phyloP scores from a whole-genome alignment of 2,113 vertebrate genomes.

The Muscicapa adusta region DNA sequence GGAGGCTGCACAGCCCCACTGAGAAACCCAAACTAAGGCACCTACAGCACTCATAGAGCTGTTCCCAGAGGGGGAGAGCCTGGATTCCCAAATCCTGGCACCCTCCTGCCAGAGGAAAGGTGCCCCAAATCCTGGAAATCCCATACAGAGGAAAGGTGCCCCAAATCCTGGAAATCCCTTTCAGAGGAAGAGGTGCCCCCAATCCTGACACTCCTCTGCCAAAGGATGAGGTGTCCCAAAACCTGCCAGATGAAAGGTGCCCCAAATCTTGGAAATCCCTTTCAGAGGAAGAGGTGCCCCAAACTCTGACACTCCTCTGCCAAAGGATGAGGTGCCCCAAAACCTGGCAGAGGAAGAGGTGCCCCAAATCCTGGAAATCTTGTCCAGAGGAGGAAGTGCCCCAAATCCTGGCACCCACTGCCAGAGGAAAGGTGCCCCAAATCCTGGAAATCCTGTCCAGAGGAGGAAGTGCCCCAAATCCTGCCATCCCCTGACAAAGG shows the following conservation, averaged over 20 bases:
- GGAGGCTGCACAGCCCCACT: fast-evolving
- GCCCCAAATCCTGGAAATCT: fast-evolving
- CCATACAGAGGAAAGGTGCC: fast-evolving
- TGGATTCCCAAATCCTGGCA: neutral
- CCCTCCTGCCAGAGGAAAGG: fast-evolving
- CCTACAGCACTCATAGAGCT: neutral
- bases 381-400: fast-evolving
- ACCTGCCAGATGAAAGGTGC: fast-evolving
- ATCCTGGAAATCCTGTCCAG: fast-evolving
- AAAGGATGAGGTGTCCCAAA: neutral
- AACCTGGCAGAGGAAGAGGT: neutral
- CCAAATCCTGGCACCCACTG: fast-evolving
- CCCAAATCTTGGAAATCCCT: fast-evolving
- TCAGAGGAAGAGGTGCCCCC: neutral
- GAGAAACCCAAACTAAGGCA: neutral
- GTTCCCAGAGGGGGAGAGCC: neutral
- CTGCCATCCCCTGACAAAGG: neutral
- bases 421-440: neutral
- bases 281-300: neutral
- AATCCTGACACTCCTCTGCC: no score
- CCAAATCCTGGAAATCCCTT: fast-evolving
- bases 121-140: fast-evolving
- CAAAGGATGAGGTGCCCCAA: neutral
- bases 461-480: neutral
- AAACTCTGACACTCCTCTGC: neutral